Base-by-base conservation (phyloP, 2,113 vertebrate genomes). In the Ammodytes marinus region DNA sequence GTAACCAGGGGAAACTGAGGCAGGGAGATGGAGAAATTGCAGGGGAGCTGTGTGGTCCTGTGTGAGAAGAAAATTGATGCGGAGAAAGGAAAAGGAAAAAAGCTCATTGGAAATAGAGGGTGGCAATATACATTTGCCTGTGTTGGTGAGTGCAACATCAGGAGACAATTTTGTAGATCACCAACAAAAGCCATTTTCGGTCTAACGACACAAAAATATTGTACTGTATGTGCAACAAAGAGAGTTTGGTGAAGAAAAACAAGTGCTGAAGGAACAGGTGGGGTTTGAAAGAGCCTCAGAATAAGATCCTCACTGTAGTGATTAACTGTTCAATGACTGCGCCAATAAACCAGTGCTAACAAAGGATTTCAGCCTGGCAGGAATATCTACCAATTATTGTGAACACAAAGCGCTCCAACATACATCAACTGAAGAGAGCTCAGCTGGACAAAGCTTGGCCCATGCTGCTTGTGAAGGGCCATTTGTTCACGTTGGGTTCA, bases 361-460 rank as follows among this genome's bases (percentile, higher is more conserved):
- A 72, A 66, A 67, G 80, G 27, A 70, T 74, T 86, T 86, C 47
- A 53, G 57, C 49, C 14, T 84, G 76, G 63, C 73, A 76, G 10
- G 45, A 84, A 76, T 35, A 83, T 78, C 69, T 45, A 49, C 72
- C 49, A 53, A 63, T 74, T 69, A 81, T 73, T 53, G 37, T 4
- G 40, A 71, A 61, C 64, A 87, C 55, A 84, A 84, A 84, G 66
- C 19, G 5, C 6, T 50, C 17, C 4, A 12, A 35, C 63, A 50
- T 78, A 39, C n/a, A 63, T 79, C 47, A 60, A 27, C 43, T 69
- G 74, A 76, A 37, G n/a, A 64, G 63, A 55, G 50, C 55, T 58
- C 85, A 91, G 86, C 89, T 90, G 88, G 54, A 79, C 83, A 92
- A 90, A 90, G 83, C 17, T 53, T 17, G 69, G 63, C 50, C 77